Percentiles rank a stretch among this genome's conserved stretches.
phyloP scores from a whole-genome alignment of 2,888 invertebrate species.

The Sinotaia quadrata region DNA sequence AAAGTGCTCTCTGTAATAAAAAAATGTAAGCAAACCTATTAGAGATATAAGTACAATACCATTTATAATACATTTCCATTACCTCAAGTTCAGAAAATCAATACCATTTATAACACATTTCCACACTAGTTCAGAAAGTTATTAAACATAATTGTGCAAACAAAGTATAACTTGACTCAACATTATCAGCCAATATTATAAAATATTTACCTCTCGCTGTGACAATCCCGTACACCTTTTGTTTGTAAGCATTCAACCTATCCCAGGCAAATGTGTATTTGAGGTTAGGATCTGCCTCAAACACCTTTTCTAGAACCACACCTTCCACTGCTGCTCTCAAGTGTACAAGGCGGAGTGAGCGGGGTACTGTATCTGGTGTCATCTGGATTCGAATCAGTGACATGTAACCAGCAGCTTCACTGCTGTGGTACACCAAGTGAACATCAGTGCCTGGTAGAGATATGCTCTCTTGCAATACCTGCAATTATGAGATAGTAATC shows the following conservation, averaged over 20 bases:
- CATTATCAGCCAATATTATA: too few species aligned
- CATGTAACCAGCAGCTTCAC: constrained; percentile 93
- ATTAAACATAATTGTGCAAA: too few species aligned
- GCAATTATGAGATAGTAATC: constrained; percentile 45
- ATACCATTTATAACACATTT: too few species aligned
- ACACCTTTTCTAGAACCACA: constrained; percentile 89
- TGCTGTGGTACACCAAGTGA: constrained; percentile 95
- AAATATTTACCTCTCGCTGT: constrained; percentile 88
- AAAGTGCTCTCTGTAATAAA: too few species aligned
- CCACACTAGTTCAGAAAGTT: too few species aligned
- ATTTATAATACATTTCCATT: too few species aligned
- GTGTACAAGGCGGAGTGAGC: constrained; percentile 78
- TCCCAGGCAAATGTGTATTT: constrained; percentile 99
- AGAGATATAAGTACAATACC: too few species aligned
- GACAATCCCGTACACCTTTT: constrained; percentile 97
- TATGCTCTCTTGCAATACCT: constrained; percentile 97
- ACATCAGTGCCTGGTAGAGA: constrained; percentile 94
- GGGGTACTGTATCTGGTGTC: constrained; percentile 66
- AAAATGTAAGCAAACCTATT: too few species aligned
- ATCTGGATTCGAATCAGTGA: constrained; percentile 84
- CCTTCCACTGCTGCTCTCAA: constrained; percentile 93
- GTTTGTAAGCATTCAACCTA: constrained; percentile 96
- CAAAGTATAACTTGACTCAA: too few species aligned
- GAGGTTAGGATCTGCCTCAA: constrained; percentile 96
- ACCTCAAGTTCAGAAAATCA: too few species aligned